Evolutionary conservation across 2,113 vertebrate genomes (phyloP).

Genomic region (Silurus asotus): DNA sequence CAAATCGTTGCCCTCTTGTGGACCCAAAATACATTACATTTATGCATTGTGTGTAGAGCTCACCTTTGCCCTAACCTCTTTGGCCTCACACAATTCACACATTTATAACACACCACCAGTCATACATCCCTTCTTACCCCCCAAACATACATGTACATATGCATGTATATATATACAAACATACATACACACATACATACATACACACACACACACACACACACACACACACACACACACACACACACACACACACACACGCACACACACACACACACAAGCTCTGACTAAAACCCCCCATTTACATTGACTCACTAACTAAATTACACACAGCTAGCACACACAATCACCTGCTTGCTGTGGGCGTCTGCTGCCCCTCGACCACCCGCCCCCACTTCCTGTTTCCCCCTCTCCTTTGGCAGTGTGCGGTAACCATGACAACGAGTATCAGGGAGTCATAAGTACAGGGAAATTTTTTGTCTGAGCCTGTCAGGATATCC

Average conservation of each 20-base stretch:
- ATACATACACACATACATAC: background rate
- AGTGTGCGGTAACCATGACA: constrained; percentile 53
- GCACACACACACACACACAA: background rate
- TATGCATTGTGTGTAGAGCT: constrained; percentile 11
- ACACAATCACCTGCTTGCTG: constrained; percentile 44
- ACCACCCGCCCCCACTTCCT: constrained; percentile 32
- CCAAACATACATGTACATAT: background rate
- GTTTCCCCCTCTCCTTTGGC: constrained; percentile 13
- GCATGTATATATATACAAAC: background rate
- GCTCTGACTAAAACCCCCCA: background rate
- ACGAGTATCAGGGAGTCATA: constrained; percentile 55
- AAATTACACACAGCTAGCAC: constrained; percentile 43
- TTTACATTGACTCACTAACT: constrained; percentile 38
- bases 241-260: background rate
- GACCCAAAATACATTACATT: constrained; percentile 32
- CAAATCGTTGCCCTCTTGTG: constrained; percentile 35
- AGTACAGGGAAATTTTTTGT: constrained; percentile 52
- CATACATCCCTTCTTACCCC: background rate
- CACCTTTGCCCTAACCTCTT: background rate
- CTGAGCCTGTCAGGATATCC: constrained; percentile 40
- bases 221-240: background rate
- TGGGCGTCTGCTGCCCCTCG: background rate
- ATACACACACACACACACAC: background rate
- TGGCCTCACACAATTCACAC: background rate
- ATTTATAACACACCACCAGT: background rate